Percentiles rank a stretch among this genome's conserved stretches.
Evolutionary conservation across 2,888 invertebrate genomes (phyloP).

Genomic region (Pogonocherus hispidulus): DNA sequence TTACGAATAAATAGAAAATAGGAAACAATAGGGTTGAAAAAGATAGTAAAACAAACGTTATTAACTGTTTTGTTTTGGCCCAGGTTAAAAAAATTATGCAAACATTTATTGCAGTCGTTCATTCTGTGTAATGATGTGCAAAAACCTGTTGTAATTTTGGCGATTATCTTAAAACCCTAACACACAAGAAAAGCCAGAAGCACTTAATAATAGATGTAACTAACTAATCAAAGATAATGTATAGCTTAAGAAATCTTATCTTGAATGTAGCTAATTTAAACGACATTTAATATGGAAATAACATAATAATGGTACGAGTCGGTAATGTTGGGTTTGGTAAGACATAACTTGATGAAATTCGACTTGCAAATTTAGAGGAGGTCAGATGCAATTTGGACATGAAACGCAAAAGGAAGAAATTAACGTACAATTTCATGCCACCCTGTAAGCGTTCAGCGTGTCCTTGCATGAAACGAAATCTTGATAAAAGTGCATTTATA

Average conservation of each 20-base stretch:
- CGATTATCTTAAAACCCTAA: conserved; percentile 13
- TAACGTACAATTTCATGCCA: conserved; percentile 54
- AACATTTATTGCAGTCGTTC: not conserved
- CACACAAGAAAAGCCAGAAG: conserved; percentile 15
- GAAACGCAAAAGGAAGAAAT: conserved; percentile 47
- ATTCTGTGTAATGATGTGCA: not conserved
- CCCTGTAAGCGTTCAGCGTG: conserved; percentile 55
- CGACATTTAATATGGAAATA: conserved; percentile 46
- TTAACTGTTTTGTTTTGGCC: no score
- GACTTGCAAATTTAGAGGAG: conserved; percentile 43
- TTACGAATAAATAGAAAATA: no score
- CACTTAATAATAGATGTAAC: conserved; percentile 25
- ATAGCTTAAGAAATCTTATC: conserved; percentile 35
- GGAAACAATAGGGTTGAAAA: no score
- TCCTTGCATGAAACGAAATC: conserved; percentile 57
- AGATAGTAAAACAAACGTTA: not conserved
- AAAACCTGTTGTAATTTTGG: not conserved
- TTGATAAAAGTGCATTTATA: conserved; percentile 57
- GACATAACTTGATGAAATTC: conserved; percentile 40
- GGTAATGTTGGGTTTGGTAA: conserved; percentile 37
- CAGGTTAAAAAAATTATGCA: not conserved
- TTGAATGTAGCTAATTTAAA: conserved; percentile 38
- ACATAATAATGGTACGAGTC: conserved; percentile 40
- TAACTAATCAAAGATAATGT: conserved; percentile 34
- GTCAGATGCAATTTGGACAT: conserved; percentile 50